A percentile compares a stretch with the other conserved stretches of the same genome.
These are phyloP conservation scores for Numenius arquata DNA, from an alignment of 2,113 vertebrate genomes.

Conservation along the genomic window DNA sequence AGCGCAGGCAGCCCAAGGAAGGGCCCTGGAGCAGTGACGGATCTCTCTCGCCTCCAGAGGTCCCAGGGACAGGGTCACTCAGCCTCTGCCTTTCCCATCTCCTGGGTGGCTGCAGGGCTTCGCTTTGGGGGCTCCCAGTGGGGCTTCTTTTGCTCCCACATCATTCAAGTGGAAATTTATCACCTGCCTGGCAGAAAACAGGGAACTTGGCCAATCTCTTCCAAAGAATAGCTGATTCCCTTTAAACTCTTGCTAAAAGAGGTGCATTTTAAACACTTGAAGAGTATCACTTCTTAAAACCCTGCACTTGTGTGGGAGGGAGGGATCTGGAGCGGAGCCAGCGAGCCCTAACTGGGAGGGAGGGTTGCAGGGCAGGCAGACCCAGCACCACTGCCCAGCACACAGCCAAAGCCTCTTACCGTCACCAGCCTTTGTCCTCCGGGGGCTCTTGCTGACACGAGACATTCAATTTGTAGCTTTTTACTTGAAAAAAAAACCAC, in stretches of 20 bases:
- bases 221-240: background rate
- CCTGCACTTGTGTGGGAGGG: background rate
- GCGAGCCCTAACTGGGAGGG: background rate
- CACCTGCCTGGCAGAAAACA: background rate
- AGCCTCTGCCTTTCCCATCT: background rate
- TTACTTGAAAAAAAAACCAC: background rate
- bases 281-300: background rate
- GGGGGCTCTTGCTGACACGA: background rate
- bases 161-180: background rate
- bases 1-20: background rate
- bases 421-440: background rate
- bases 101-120: background rate
- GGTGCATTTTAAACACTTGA: background rate
- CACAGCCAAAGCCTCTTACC: background rate
- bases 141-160: background rate
- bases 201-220: background rate
- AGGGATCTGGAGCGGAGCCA: background rate
- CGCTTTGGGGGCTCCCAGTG: background rate
- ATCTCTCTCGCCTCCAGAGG: background rate
- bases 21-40: rapidly evolving
- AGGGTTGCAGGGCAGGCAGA: background rate
- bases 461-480: background rate
- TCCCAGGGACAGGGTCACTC: background rate
- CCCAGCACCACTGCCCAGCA: background rate
- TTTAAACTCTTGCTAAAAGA: background rate